A percentile compares a stretch with the other conserved stretches of the same genome.
Conservation (phyloP, 2,888 invertebrate genomes). For the Aspidapion aeneum region DNA sequence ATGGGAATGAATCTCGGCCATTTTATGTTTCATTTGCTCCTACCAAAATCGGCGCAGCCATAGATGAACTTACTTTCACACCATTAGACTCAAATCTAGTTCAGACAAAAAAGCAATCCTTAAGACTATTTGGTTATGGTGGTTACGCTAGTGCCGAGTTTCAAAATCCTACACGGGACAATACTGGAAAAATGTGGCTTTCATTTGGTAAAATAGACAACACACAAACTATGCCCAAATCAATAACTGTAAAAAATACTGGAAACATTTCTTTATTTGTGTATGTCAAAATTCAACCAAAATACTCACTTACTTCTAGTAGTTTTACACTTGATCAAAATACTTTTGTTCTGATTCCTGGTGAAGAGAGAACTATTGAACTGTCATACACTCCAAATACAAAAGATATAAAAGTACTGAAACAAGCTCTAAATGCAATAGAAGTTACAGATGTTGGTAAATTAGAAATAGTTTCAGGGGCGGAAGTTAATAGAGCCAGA, state of each 20-base stretch:
- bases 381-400: slow-evolving; percentile 39
- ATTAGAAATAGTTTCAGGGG: slow-evolving; percentile 40
- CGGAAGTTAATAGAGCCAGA: slow-evolving; percentile 42
- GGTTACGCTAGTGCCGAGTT: slow-evolving; percentile 52
- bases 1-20: slow-evolving; percentile 56
- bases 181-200: slow-evolving; percentile 55
- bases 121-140: slow-evolving; percentile 57
- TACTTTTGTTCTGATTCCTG: slow-evolving; percentile 38
- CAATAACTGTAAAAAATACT: slow-evolving; percentile 53
- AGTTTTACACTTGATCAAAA: slow-evolving; percentile 38
- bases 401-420: slow-evolving; percentile 38
- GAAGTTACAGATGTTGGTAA: slow-evolving; percentile 41
- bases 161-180: slow-evolving; percentile 50
- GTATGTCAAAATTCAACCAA: slow-evolving; percentile 34
- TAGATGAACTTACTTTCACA: slow-evolving; percentile 54
- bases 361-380: slow-evolving; percentile 35
- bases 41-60: slow-evolving; percentile 51
- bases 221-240: slow-evolving; percentile 46
- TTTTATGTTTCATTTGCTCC: slow-evolving; percentile 56
- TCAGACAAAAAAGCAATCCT: slow-evolving; percentile 40
- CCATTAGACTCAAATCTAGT: slow-evolving; percentile 44
- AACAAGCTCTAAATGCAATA: slow-evolving; percentile 26
- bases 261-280: slow-evolving; percentile 57
- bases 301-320: slow-evolving; percentile 34
- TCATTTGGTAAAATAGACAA: slow-evolving; percentile 55